Percentiles rank a stretch among this genome's conserved stretches.
phyloP scores from a whole-genome alignment of 2,888 invertebrate genomes.

The Heliconius sara region DNA sequence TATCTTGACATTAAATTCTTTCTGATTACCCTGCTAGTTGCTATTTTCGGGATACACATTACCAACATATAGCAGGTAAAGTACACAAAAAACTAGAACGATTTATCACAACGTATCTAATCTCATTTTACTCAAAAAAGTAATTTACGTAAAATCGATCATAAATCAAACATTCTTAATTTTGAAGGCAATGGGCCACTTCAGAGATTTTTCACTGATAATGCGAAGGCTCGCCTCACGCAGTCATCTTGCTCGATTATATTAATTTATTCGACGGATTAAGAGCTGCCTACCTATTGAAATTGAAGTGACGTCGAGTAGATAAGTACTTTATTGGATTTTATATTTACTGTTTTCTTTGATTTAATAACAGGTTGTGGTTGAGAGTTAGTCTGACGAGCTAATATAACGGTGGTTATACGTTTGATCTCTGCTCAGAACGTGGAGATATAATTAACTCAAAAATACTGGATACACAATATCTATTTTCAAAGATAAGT shows the following conservation, averaged over 20 bases:
- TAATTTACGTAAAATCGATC: conserved; percentile 1
- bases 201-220: conserved; percentile 23
- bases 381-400: neutral
- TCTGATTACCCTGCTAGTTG: too few species aligned
- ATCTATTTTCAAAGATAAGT: neutral
- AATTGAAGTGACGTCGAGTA: conserved; percentile 39
- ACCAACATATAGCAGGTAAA: too few species aligned
- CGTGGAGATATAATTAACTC: neutral
- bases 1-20: too few species aligned
- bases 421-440: neutral
- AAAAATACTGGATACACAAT: neutral
- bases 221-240: conserved; percentile 13
- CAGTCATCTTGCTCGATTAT: conserved; percentile 34
- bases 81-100: neutral
- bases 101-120: conserved; percentile 1
- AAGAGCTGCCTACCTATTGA: conserved; percentile 45
- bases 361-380: neutral
- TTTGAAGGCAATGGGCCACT: conserved; percentile 19
- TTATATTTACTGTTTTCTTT: conserved; percentile 24
- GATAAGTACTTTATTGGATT: conserved; percentile 38
- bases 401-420: neutral
- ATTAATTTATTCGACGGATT: conserved; percentile 48
- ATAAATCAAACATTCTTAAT: conserved; percentile 22
- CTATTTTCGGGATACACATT: too few species aligned
- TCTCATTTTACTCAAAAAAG: neutral